A percentile compares a stretch with the other conserved stretches of the same genome.
Conservation (phyloP, 2,113 vertebrate species). For the Neolamprologus toae region DNA sequence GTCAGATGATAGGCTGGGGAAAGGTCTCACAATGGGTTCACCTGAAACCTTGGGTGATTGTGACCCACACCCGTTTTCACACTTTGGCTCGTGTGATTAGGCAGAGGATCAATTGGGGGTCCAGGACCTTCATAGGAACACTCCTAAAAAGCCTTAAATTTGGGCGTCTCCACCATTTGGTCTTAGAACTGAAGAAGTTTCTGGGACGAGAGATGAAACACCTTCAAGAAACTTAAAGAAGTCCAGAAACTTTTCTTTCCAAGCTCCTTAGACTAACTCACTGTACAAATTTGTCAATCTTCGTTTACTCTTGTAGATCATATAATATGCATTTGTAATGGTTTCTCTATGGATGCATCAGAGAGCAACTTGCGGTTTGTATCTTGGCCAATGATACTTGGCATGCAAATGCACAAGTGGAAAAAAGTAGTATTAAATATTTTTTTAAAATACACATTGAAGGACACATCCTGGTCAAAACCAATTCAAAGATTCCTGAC, state of each 20-base stretch:
- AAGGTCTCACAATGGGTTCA: neutral
- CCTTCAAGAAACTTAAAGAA: neutral
- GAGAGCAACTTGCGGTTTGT: neutral
- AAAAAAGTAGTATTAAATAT: neutral
- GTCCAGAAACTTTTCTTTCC: neutral
- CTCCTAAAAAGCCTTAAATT: neutral
- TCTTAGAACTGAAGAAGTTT: neutral
- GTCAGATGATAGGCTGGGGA: neutral
- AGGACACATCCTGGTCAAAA: neutral
- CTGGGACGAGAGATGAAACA: accelerated
- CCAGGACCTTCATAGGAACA: neutral
- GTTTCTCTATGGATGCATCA: neutral
- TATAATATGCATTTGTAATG: neutral
- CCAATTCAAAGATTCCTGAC: neutral
- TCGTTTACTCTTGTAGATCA: neutral
- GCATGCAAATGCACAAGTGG: neutral
- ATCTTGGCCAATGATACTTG: neutral
- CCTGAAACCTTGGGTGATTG: neutral
- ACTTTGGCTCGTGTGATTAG: neutral
- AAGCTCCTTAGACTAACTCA: neutral
- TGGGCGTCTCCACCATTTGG: accelerated
- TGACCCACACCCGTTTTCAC: neutral
- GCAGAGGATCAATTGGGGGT: neutral
- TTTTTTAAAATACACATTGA: neutral
- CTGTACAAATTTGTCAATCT: neutral